Conservation (phyloP, 2,797 vertebrate species). For the Oreochromis mossambicus region DNA sequence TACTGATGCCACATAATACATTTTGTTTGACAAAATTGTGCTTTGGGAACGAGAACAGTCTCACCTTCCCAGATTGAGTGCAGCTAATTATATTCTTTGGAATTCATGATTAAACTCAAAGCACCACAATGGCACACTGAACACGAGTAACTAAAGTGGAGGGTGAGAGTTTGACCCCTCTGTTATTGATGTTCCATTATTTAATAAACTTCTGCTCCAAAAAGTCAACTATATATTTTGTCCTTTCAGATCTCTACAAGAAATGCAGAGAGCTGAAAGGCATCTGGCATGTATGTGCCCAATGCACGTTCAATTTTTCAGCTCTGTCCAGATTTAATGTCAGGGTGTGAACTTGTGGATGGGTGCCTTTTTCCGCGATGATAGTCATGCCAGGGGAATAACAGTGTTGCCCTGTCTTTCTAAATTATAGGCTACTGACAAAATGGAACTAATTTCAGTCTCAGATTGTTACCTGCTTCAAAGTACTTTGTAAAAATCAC, state of each 20-base stretch:
- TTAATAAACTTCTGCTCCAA: background rate
- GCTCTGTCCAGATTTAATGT: background rate
- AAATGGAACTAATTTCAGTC: slow-evolving; percentile 7
- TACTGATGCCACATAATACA: background rate
- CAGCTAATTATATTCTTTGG: background rate
- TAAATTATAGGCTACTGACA: slow-evolving; percentile 11
- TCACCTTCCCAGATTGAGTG: background rate
- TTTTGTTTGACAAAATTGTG: background rate
- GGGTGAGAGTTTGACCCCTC: background rate
- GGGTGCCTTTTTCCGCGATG: background rate
- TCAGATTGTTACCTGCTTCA: background rate
- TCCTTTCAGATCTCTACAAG: accelerated
- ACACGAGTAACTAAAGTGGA: background rate
- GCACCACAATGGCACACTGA: background rate
- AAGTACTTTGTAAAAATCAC: background rate
- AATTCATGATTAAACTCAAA: background rate
- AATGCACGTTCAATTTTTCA: background rate
- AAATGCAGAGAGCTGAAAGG: background rate
- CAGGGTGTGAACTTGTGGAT: background rate
- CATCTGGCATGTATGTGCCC: background rate
- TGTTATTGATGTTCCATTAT: background rate
- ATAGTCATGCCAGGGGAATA: background rate
- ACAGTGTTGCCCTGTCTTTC: background rate
- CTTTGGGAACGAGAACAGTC: background rate
- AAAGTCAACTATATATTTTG: background rate